Conservation (phyloP, 2,113 vertebrate species). For the Gallinago paraguaiae region DNA sequence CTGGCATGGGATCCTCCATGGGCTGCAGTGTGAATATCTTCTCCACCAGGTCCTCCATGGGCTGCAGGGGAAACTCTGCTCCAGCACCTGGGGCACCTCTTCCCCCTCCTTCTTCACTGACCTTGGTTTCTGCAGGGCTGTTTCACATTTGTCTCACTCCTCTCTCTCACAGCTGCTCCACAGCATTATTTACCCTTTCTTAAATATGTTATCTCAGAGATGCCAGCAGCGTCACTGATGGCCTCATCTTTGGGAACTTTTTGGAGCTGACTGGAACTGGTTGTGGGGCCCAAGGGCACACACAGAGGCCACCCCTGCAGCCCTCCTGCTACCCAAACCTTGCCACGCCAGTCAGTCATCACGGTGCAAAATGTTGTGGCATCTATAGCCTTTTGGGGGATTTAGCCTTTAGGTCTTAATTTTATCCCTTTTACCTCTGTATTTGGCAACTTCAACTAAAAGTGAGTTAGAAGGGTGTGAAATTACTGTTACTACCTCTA, state of each 20-base stretch:
- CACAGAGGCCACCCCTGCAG: neutral
- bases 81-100: rapidly evolving
- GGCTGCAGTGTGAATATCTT: neutral
- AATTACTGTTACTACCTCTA: neutral
- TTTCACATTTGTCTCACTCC: neutral
- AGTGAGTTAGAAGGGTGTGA: neutral
- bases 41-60: neutral
- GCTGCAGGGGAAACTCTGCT: neutral
- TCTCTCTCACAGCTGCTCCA: neutral
- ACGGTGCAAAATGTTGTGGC: no score
- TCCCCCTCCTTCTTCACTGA: rapidly evolving
- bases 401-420: neutral
- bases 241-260: neutral
- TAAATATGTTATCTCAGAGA: neutral
- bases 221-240: no score
- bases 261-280: neutral
- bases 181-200: neutral
- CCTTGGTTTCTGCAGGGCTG: neutral
- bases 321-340: neutral
- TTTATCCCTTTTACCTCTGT: neutral
- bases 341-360: neutral
- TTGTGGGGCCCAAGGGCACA: no score
- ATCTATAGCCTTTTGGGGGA: neutral
- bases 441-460: neutral
- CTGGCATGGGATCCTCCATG: rapidly evolving